Evolutionary conservation across 2,797 vertebrate species (phyloP).

Genomic region (Ciconia nigra): DNA sequence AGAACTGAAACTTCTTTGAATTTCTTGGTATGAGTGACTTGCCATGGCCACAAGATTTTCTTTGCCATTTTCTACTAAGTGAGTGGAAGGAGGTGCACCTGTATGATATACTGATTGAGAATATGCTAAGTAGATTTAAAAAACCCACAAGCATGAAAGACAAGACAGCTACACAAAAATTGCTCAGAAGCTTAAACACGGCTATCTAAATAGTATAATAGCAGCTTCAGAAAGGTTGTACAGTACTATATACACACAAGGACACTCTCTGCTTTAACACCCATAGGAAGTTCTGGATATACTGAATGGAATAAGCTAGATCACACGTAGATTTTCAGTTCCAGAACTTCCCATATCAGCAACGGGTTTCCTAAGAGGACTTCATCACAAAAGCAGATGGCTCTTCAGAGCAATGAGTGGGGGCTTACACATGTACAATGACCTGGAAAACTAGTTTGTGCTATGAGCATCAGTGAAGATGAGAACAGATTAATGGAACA

Average conservation of each 20-base stretch:
- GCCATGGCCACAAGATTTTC: neutral
- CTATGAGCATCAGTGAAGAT: neutral
- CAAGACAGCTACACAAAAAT: neutral
- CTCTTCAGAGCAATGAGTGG: neutral
- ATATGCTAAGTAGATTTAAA: neutral
- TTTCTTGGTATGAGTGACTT: neutral
- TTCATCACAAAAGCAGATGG: neutral
- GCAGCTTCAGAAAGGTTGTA: neutral
- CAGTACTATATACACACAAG: neutral
- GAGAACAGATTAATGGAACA: neutral
- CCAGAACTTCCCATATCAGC: neutral
- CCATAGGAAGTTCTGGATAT: neutral
- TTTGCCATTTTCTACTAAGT: neutral
- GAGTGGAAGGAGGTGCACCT: neutral
- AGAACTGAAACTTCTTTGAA: neutral
- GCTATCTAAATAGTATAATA: neutral
- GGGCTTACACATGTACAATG: neutral
- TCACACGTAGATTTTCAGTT: neutral
- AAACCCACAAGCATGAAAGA: neutral
- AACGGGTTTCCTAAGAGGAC: neutral
- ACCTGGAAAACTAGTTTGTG: neutral
- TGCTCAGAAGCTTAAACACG: neutral
- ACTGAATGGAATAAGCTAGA: neutral
- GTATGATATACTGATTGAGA: neutral
- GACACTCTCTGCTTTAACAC: neutral